Evolutionary conservation across 2,888 invertebrate genomes (phyloP), one percentile per base, ranked within the genome.

Genomic region (Empis stercorea): DNA sequence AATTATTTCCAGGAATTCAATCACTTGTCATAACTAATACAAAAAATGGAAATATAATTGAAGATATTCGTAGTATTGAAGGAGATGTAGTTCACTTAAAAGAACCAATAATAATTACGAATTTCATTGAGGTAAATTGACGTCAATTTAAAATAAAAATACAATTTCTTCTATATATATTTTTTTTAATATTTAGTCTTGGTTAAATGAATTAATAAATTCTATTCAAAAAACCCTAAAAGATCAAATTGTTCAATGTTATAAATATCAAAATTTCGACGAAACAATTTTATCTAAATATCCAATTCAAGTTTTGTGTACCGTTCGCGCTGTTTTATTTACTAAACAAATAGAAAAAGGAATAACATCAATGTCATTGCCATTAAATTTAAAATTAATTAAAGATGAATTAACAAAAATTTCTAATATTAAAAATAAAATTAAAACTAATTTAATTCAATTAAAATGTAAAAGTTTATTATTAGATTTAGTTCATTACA

Each of bases 401-500:
- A 73, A 73, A 58, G 70, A 61, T 16, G 65, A 66, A 58, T 62
- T 65, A 51, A 50, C 58, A 15, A 61, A 62, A 55, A 55, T 59
- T 55, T 57, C 65, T 27, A 51, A 55, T 37, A 50, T 65, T 53
- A 65, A 66, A 49, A 63, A 55, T 56, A 61, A 49, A 51, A 67
- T 54, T 55, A 71, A 70, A 38, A 72, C 76, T 54, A 71, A 74
- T 53, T 75, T 86, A 51, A 74, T 85, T 45, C 79, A 86, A 60
- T 73, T 89, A 45, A 99, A 99, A 71, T 75, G 95, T 53, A 91
- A 96, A 64, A 84, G 92, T 10, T 74, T 99, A 45, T 81, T 99
- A 57, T 73, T 97, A 58, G 97, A 99, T 63, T 84, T 91, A 15
- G 91, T 96, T 52, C 91, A 96, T 73, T 87, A 92, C 65, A 81